Evolutionary conservation across 64 coral and sea anemone species (phyloP).

Genomic region (Montipora efflorescens): DNA sequence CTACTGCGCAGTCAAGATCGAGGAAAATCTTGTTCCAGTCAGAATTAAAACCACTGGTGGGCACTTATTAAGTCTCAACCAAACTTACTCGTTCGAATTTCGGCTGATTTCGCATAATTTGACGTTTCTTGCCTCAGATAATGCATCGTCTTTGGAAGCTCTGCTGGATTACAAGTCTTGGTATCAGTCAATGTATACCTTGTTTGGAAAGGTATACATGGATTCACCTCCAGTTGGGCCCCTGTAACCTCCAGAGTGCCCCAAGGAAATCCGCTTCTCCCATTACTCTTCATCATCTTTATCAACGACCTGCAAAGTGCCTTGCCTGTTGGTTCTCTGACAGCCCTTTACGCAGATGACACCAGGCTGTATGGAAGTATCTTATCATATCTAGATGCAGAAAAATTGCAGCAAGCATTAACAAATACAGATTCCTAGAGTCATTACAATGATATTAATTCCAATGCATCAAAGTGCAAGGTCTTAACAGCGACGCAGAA

Average conservation of each 20-base stretch:
- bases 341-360: no score
- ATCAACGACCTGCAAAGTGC: no score
- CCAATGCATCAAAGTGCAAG: no score
- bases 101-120: constrained; percentile 61
- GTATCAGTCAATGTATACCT: constrained; percentile 71
- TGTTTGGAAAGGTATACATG: constrained; percentile 58
- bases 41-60: not conserved
- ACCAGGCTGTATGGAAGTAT: no score
- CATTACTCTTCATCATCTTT: no score
- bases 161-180: constrained; percentile 63
- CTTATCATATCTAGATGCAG: not conserved
- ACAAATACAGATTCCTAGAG: no score
- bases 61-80: not conserved
- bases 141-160: constrained; percentile 35
- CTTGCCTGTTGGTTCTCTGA: no score
- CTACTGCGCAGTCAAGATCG: not conserved
- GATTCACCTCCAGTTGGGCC: not conserved
- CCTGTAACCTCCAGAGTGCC: no score
- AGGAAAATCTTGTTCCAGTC: not conserved
- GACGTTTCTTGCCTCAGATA: constrained; percentile 60
- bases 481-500: no score
- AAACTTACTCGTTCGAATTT: not conserved
- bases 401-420: not conserved
- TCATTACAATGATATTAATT: no score
- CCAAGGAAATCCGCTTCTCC: no score